Evolutionary conservation across 1,140 invertebrate species (phyloP).

Genomic region (Brachystomella parvula): DNA sequence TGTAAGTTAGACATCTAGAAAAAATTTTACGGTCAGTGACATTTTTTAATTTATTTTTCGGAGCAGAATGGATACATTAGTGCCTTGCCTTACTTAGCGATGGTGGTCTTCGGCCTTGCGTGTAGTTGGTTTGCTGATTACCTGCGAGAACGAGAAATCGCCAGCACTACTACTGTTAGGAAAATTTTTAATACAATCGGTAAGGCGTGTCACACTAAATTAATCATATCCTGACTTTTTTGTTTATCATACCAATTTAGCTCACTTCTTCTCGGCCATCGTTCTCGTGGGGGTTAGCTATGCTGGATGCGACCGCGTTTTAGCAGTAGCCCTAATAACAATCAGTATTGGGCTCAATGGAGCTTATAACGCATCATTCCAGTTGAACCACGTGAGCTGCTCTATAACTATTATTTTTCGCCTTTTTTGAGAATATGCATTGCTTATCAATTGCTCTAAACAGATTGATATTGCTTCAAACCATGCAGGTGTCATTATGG

Average conservation of each 20-base stretch:
- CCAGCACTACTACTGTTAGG: conserved; percentile 53
- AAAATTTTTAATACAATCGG: conserved; percentile 66
- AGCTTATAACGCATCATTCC: conserved; percentile 45
- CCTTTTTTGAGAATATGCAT: too few relatives aligned
- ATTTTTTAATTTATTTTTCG: conserved; percentile 12
- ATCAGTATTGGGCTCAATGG: conserved; percentile 46
- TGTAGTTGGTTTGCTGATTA: conserved; percentile 60
- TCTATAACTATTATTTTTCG: background rate
- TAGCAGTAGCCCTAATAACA: conserved; percentile 46
- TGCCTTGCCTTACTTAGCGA: conserved; percentile 59
- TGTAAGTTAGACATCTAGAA: conserved; percentile 41
- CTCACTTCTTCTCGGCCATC: conserved; percentile 61
- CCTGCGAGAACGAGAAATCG: conserved; percentile 50
- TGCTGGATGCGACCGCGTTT: conserved; percentile 58
- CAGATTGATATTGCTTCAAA: conserved; percentile 51
- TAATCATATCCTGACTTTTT: conserved; percentile 6
- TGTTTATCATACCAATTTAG: conserved; percentile 42
- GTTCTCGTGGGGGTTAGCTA: conserved; percentile 73
- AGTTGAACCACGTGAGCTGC: conserved; percentile 42
- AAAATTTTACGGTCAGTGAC: background rate
- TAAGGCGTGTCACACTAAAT: conserved; percentile 39
- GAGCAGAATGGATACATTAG: conserved; percentile 58
- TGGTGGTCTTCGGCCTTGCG: conserved; percentile 62
- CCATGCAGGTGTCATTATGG: conserved; percentile 49
- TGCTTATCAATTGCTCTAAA: conserved; percentile 35